Evolutionary conservation across 2,888 invertebrate species (phyloP).

Genomic region (Atethmia centrago): DNA sequence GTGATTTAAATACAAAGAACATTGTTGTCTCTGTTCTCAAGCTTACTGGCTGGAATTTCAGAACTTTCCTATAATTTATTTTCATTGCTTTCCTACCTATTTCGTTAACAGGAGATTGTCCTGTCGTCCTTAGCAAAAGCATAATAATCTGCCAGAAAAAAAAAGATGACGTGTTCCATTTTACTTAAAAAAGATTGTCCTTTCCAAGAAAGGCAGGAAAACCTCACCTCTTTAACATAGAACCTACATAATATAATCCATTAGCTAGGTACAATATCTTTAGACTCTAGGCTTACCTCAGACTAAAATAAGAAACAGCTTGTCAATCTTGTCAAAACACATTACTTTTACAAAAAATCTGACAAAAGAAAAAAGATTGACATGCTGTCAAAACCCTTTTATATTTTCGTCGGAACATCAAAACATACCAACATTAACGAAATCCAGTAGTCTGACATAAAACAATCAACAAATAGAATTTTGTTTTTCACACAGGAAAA

Average conservation of each 20-base stretch:
- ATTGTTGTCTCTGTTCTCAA: conserved; percentile 25
- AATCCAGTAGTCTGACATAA: background rate
- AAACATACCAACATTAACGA: background rate
- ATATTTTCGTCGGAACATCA: background rate
- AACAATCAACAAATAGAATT: conserved; percentile 12
- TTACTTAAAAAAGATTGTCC: background rate
- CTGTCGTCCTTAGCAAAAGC: conserved; percentile 25
- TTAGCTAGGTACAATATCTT: too few relatives aligned
- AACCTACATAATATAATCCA: background rate
- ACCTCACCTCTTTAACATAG: background rate
- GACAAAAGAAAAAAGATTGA: background rate
- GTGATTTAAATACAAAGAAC: conserved; percentile 36
- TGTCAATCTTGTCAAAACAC: background rate
- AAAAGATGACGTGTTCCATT: background rate
- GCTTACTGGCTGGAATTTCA: conserved; percentile 3
- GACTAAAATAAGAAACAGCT: background rate
- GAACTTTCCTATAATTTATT: conserved; percentile 47
- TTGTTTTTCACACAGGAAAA: background rate
- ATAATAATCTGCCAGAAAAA: conserved; percentile 7
- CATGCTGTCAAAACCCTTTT: background rate
- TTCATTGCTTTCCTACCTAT: conserved; percentile 45
- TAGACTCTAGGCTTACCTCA: background rate
- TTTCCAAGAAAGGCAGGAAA: background rate
- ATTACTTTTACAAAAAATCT: background rate
- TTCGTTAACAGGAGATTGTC: conserved; percentile 17